A percentile compares a stretch with the other conserved stretches of the same genome.
phyloP scores from a whole-genome alignment of 1,140 invertebrate species.

The Eriosoma lanigerum region DNA sequence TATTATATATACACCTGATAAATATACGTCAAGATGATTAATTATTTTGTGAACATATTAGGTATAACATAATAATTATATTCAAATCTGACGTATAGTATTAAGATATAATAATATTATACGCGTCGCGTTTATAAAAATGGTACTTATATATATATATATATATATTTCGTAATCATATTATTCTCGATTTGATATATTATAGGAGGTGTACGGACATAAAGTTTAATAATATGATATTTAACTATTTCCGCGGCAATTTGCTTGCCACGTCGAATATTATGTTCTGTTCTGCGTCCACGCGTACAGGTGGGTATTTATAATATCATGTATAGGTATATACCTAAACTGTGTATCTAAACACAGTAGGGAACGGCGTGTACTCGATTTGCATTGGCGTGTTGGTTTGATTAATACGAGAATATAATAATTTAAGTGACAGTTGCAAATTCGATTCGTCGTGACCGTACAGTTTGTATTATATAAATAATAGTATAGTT shows the following conservation, averaged over 20 bases:
- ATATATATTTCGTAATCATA: background rate
- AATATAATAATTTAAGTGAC: background rate
- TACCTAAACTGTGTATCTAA: no score
- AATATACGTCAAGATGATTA: background rate
- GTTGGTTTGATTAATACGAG: conserved; percentile 13
- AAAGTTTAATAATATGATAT: background rate
- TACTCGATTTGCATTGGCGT: background rate
- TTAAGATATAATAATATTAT: background rate
- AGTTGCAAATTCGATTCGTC: conserved; percentile 15
- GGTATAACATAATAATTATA: background rate
- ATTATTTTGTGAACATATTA: background rate
- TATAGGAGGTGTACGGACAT: background rate
- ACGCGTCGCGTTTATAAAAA: no score
- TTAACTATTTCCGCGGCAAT: background rate
- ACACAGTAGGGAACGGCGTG: no score
- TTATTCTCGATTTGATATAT: background rate
- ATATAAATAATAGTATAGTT: background rate
- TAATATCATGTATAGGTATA: no score
- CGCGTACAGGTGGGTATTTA: background rate
- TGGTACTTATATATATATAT: no score
- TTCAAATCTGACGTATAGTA: conserved; percentile 8
- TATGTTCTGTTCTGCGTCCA: background rate
- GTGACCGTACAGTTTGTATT: background rate
- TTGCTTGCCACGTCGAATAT: background rate
- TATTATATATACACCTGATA: background rate